Evolutionary conservation across 2,888 invertebrate species (phyloP), one percentile per base, ranked within the genome.

Genomic region (Perizoma flavofasciatum): DNA sequence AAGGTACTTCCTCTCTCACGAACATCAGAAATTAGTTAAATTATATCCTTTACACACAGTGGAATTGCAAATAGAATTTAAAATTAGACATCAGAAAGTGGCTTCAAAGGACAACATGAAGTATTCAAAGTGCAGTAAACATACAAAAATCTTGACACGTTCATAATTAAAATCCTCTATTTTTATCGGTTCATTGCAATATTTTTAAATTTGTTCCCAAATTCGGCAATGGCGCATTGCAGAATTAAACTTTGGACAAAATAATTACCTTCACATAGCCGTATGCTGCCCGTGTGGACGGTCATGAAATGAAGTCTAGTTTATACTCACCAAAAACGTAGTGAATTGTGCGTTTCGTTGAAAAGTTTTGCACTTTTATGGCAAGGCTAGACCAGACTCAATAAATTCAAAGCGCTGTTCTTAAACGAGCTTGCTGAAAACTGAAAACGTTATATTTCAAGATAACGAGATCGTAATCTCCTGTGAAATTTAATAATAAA

Each of bases 1-100:
- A 2, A 22, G 22, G 22, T 81, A 75, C 73, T 77, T 78, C 71
- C 79, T 77, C 83, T 73, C 77, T 70, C 82, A 82, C 81, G 79
- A 81, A 83, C 84, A 82, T 86, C 81, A 82, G 79, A 83, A 86
- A 86, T 88, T 86, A 86, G 85, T 86, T 86, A 83, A 78, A 88
- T 86, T 87, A 85, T 82, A 84, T 84, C 82, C 82, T 82, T 85
- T 79, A 83, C 75, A 77, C 70, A 71, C 73, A 77, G 79, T 74
- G 79, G 79, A 82, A 83, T 81, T 72, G 73, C 78, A 85, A 83
- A 86, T 83, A 81, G 84, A 87, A 87, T 86, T 78, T 75, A 75
- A 82, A 84, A 86, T 88, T 82, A 84, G 79, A 82, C 74, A 74
- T 73, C 73, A 76, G 75, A 81, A 79, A 79, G 74, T 74, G 75